Conservation (phyloP, 30 jellyfish, hydroid and myxozoan species). For the Rhopilema esculentum region DNA sequence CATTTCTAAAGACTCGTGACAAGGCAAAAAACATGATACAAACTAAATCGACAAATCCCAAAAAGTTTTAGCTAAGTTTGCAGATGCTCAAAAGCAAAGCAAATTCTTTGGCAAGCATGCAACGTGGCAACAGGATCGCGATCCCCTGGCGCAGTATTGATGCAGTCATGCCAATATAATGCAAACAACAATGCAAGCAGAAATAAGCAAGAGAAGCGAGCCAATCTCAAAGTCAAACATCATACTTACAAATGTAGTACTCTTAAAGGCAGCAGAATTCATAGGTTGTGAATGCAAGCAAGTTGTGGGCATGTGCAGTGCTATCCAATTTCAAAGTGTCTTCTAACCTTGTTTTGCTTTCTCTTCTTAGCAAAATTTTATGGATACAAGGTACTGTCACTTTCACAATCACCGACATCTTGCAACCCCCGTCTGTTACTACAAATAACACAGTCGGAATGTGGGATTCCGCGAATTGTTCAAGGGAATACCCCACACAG, state of each 20-base stretch:
- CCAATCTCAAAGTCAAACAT: too few species aligned
- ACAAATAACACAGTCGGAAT: background rate
- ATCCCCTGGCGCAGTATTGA: background rate
- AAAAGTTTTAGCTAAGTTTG: too few species aligned
- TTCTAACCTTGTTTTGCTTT: background rate
- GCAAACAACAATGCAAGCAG: too few species aligned
- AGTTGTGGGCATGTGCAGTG: background rate
- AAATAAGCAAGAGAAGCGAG: too few species aligned
- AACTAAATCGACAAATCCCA: too few species aligned
- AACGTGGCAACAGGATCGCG: background rate
- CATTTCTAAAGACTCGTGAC: too few species aligned
- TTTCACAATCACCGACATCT: background rate
- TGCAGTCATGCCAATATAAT: background rate
- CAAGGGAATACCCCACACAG: background rate
- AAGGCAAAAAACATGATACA: too few species aligned
- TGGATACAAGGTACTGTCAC: background rate
- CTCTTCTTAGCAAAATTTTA: too few species aligned
- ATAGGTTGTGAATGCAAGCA: background rate
- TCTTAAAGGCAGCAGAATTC: too few species aligned
- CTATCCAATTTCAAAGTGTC: background rate
- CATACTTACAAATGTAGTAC: too few species aligned
- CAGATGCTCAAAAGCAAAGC: background rate
- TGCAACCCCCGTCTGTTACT: conserved; percentile 13
- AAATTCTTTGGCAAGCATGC: background rate
- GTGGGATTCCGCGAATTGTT: conserved; percentile 36